Evolutionary conservation across 2,113 vertebrate genomes (phyloP), one percentile per base, ranked within the genome.

Genomic region (Ptychochromis oligacanthus): DNA sequence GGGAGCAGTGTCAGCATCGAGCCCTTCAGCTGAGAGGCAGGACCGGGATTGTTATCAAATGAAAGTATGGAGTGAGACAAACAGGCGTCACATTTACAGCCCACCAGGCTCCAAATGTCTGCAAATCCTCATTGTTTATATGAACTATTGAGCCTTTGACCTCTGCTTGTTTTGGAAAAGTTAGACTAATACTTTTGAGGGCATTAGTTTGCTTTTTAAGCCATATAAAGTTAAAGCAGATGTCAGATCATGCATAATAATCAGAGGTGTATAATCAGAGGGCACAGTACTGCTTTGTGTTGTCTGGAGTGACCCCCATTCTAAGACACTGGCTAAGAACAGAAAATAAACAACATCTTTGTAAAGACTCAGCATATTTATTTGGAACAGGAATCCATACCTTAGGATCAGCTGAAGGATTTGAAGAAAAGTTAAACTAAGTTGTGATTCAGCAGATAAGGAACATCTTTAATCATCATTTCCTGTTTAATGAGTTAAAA

Each of bases 1-100:
- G 57, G 83, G 80, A 74, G 82, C 82, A 18, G 56, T n/a, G 87
- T 89, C 82, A 80, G 78, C 80, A 56, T 36, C 2, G 38, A 28
- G 60, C 34, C 86, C 83, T 54, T 79, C 65, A 72, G 13, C 61
- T 22, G 59, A 82, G 60, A 72, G 55, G 9, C 61, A 3, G 65
- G 18, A 31, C 38, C 36, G 20, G 28, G 56, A 11, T 7, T 34
- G 38, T 49, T 82, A 67, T 84, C 89, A 86, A 34, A 78, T 26
- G 55, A 75, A 40, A 61, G 4, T 65, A 75, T 75, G 75, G 64
- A 85, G 54, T 26, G 58, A 81, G 86, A 80, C 77, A 22, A 87
- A 83, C 38, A 65, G 79, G 74, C 36, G 2, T 38, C 82, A 55
- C 60, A 75, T 75, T 79, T 70, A 67, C 58, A 76, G 54, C 67